phyloP scores from a whole-genome alignment of 2,113 vertebrate species.

The Herpailurus yagouaroundi region DNA sequence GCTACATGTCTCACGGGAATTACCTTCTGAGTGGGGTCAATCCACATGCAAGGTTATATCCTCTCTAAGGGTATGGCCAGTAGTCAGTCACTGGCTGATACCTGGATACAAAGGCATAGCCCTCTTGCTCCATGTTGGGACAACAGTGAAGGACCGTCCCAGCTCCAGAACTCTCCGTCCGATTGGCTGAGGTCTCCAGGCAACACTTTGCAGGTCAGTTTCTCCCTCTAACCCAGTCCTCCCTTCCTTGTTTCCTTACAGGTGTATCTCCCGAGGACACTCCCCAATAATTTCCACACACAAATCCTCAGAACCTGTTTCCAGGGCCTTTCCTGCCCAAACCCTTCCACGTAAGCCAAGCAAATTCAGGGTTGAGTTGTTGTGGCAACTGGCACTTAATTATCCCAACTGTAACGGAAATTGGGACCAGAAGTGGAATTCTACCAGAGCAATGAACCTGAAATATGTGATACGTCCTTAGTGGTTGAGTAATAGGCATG shows the following conservation, averaged over 20 bases:
- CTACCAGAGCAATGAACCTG: not conserved
- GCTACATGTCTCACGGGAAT: not conserved
- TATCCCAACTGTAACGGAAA: not conserved
- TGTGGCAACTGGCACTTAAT: not conserved
- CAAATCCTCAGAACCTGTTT: not conserved
- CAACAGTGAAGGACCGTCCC: not conserved
- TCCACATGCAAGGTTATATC: not conserved
- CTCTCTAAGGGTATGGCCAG: not conserved
- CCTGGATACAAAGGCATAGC: not conserved
- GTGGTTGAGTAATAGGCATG: not conserved
- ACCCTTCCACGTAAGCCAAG: not conserved
- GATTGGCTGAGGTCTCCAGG: not conserved
- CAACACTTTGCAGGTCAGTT: not conserved
- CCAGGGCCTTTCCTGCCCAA: not conserved
- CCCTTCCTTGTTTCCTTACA: not conserved
- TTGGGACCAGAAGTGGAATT: not conserved
- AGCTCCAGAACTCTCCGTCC: not conserved
- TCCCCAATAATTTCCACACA: accelerated
- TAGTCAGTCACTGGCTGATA: no score
- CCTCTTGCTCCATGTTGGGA: not conserved
- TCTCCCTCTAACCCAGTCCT: not conserved
- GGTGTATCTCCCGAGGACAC: not conserved
- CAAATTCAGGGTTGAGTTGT: not conserved
- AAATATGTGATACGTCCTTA: not conserved
- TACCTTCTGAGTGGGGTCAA: not conserved